Evolutionary conservation across 2,888 invertebrate species (phyloP).

Genomic region (Yponomeuta cagnagella): DNA sequence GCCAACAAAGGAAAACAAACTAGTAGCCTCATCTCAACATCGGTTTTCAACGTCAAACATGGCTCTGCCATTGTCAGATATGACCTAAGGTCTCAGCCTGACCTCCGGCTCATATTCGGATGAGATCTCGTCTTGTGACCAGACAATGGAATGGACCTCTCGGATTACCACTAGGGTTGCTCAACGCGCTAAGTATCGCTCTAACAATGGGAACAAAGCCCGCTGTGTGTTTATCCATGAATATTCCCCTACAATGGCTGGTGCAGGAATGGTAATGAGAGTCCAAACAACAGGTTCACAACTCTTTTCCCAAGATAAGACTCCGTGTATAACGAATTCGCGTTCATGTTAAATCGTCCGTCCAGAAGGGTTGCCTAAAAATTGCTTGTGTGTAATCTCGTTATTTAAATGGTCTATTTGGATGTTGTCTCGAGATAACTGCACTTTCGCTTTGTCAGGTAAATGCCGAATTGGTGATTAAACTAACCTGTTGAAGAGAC

Average conservation of each 20-base stretch:
- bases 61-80: conserved; percentile 48
- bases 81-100: conserved; percentile 63
- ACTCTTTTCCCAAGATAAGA: conserved; percentile 65
- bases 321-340: conserved; percentile 73
- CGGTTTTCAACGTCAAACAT: conserved; percentile 54
- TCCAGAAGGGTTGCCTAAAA: conserved; percentile 43
- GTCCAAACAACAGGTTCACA: conserved; percentile 65
- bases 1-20: conserved; percentile 29
- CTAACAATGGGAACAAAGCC: conserved; percentile 65
- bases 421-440: conserved; percentile 53
- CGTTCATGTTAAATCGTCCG: conserved; percentile 72
- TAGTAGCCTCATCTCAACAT: conserved; percentile 34
- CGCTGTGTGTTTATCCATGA: conserved; percentile 75
- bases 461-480: conserved; percentile 33
- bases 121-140: conserved; percentile 40
- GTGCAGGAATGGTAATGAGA: conserved; percentile 59
- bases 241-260: conserved; percentile 66
- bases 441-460: conserved; percentile 55
- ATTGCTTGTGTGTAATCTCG: conserved; percentile 49
- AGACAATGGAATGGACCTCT: conserved; percentile 55
- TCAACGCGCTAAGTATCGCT: conserved; percentile 68
- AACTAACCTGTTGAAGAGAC: conserved; percentile 15
- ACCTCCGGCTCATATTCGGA: conserved; percentile 59
- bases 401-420: conserved; percentile 63
- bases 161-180: conserved; percentile 64